phyloP scores from a whole-genome alignment of 1,140 invertebrate species.

The Aplysia californica region DNA sequence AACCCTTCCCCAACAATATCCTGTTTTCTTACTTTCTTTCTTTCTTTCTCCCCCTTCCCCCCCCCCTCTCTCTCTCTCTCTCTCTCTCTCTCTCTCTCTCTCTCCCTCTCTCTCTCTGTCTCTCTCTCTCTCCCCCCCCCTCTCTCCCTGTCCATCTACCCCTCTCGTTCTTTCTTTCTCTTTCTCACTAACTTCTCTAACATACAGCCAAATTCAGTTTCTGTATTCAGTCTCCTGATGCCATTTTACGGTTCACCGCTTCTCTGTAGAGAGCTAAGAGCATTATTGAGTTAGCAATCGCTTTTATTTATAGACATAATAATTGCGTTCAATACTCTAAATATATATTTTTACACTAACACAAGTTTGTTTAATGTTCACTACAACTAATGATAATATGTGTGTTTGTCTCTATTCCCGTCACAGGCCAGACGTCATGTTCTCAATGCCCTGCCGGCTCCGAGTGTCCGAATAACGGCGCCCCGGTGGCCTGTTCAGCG shows the following conservation, averaged over 20 bases:
- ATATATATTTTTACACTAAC: no score
- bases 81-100: neutral
- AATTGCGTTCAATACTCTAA: no score
- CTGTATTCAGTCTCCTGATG: no score
- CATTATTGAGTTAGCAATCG: no score
- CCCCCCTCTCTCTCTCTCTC: neutral
- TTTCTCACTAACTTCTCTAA: no score
- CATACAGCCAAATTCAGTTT: no score
- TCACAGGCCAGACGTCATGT: constrained; percentile 48
- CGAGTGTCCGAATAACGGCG: constrained; percentile 42
- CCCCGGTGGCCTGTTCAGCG: constrained; percentile 34
- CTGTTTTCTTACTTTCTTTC: neutral
- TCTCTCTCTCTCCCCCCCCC: neutral
- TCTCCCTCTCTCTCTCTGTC: neutral
- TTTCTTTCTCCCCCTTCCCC: neutral
- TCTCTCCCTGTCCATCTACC: neutral
- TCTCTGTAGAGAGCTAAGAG: no score
- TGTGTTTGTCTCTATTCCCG: no score
- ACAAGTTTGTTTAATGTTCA: no score
- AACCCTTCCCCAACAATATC: neutral
- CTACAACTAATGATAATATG: no score
- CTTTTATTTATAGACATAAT: no score
- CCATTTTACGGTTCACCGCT: no score
- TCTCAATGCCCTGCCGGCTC: constrained; percentile 50
- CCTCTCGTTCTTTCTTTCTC: neutral